These are phyloP conservation scores for Yponomeuta evonymella DNA, from an alignment of 2,888 invertebrate species.

Conservation along the genomic window DNA sequence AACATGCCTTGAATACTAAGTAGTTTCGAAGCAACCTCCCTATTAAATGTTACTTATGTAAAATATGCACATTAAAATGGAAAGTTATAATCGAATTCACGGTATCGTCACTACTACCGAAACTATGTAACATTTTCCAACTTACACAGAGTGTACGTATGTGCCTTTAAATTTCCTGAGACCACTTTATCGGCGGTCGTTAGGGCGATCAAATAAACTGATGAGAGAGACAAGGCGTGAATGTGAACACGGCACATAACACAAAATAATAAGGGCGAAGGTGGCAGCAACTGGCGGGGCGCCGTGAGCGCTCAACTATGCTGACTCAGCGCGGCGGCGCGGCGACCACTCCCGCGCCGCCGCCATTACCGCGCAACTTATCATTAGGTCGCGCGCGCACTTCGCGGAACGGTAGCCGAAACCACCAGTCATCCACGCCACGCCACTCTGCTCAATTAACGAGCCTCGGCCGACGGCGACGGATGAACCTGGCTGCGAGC, in stretches of 20 bases:
- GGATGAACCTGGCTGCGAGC: not conserved
- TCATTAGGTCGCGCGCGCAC: slow-evolving; percentile 64
- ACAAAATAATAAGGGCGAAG: slow-evolving; percentile 24
- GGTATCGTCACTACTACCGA: not conserved
- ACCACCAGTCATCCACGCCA: slow-evolving; percentile 55
- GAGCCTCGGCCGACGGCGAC: slow-evolving; percentile 38
- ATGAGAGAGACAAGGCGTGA: slow-evolving; percentile 2
- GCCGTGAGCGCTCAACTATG: slow-evolving; percentile 56
- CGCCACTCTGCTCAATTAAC: slow-evolving; percentile 64
- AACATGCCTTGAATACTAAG: slow-evolving; percentile 40
- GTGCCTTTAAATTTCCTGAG: not conserved
- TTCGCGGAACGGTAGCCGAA: slow-evolving; percentile 54
- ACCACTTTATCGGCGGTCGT: slow-evolving; percentile 2
- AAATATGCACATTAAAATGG: not conserved
- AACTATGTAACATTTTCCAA: not conserved
- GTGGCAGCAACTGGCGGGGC: slow-evolving; percentile 35
- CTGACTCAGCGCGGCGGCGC: slow-evolving; percentile 59
- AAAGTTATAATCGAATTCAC: slow-evolving; percentile 2
- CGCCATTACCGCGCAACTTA: slow-evolving; percentile 52
- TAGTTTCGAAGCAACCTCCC: slow-evolving; percentile 13
- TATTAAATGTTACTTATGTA: not conserved
- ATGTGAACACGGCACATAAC: slow-evolving; percentile 8
- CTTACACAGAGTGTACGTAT: not conserved
- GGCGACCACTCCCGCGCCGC: slow-evolving; percentile 41
- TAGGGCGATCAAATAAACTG: slow-evolving; percentile 3